Evolutionary conservation across 2,888 invertebrate genomes (phyloP).

Genomic region (Morpho deidamia): DNA sequence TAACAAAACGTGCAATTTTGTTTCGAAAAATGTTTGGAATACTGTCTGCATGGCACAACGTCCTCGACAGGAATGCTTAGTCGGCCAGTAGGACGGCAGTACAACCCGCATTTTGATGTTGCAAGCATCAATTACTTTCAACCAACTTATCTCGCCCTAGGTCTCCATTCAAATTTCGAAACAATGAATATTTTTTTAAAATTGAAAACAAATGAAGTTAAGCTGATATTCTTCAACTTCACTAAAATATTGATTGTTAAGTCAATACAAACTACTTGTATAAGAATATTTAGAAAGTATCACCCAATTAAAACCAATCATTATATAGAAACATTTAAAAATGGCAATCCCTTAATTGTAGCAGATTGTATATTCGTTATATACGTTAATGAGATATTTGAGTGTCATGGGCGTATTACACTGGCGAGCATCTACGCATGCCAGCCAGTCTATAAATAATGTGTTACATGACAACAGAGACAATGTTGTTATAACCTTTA

Average conservation of each 20-base stretch:
- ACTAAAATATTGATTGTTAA: too few relatives aligned
- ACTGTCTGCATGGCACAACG: slow-evolving; percentile 17
- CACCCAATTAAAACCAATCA: too few relatives aligned
- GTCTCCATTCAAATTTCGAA: slow-evolving; percentile 1
- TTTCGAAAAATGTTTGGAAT: slow-evolving; percentile 23
- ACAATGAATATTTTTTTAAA: neutral
- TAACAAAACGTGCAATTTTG: neutral
- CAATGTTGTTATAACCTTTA: slow-evolving; percentile 10
- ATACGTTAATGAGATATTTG: slow-evolving; percentile 44
- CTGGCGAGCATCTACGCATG: slow-evolving; percentile 20
- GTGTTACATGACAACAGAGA: slow-evolving; percentile 12
- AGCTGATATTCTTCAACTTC: too few relatives aligned
- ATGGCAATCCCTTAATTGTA: slow-evolving; percentile 34
- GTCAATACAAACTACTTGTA: too few relatives aligned
- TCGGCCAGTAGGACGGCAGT: slow-evolving; percentile 44
- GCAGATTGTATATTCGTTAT: slow-evolving; percentile 28
- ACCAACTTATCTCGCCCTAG: slow-evolving; percentile 22
- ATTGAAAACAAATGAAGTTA: too few relatives aligned
- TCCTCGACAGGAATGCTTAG: slow-evolving; percentile 34
- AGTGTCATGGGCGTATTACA: slow-evolving; percentile 37
- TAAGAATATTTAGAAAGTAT: too few relatives aligned
- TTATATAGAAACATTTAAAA: slow-evolving; percentile 24
- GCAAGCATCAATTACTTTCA: slow-evolving; percentile 32
- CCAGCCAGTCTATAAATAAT: slow-evolving; percentile 21
- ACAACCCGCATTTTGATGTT: slow-evolving; percentile 51